Evolutionary conservation across 1,140 invertebrate genomes (phyloP).

Genomic region (Marisa cornuarietis): DNA sequence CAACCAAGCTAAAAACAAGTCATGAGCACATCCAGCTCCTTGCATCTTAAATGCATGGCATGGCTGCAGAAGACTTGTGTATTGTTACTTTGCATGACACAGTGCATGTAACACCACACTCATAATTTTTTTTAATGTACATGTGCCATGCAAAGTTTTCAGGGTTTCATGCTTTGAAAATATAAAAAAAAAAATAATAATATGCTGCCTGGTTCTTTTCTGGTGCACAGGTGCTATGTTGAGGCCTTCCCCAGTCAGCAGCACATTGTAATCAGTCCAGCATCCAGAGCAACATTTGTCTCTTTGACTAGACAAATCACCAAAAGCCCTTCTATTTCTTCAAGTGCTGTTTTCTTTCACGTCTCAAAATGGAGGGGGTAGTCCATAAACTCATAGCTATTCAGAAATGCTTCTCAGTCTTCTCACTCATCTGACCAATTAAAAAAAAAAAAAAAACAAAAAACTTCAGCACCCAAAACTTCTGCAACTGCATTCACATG

Average conservation of each 20-base stretch:
- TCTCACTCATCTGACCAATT: neutral
- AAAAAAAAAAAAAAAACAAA: neutral
- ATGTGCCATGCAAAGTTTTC: too few species aligned
- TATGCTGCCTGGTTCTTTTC: too few species aligned
- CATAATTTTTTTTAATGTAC: too few species aligned
- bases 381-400: neutral
- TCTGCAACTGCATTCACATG: neutral
- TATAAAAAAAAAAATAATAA: too few species aligned
- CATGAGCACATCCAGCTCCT: neutral
- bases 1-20: neutral
- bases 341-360: neutral
- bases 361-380: neutral
- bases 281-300: neutral
- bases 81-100: neutral
- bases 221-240: too few species aligned
- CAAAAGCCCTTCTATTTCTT: neutral
- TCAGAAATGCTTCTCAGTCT: neutral
- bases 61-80: neutral
- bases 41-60: neutral
- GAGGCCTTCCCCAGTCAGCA: too few species aligned
- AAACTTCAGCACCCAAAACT: neutral
- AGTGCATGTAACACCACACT: too few species aligned
- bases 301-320: neutral
- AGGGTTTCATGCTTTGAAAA: too few species aligned
- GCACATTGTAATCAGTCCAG: too few species aligned